These are phyloP conservation scores for Invenusta paracnida DNA, from an alignment of 2,888 invertebrate genomes.

Conservation along the genomic window DNA sequence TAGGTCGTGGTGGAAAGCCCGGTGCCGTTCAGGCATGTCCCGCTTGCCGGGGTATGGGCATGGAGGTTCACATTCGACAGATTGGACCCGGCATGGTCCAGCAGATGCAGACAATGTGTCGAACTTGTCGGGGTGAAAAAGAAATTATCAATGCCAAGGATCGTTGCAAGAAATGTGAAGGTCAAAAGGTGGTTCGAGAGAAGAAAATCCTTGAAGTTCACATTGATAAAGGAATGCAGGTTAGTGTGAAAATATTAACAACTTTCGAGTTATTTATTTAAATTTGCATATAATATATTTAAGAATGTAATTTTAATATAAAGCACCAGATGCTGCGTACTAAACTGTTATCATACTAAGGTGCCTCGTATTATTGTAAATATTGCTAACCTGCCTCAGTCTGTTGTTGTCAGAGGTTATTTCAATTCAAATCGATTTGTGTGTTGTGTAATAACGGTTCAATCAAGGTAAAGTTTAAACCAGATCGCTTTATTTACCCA, in stretches of 20 bases:
- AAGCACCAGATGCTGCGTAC: no score
- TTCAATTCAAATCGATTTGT: no score
- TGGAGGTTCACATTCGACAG: slow-evolving; percentile 70
- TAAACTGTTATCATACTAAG: no score
- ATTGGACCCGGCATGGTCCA: slow-evolving; percentile 76
- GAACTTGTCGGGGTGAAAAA: slow-evolving; percentile 76
- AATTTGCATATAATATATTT: no score
- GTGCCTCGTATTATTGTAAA: no score
- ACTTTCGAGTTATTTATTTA: no score
- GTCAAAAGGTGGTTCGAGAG: slow-evolving; percentile 80
- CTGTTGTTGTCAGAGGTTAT: no score
- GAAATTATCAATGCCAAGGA: slow-evolving; percentile 69
- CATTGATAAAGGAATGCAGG: slow-evolving; percentile 80
- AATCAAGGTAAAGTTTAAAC: no score
- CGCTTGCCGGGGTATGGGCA: slow-evolving; percentile 81
- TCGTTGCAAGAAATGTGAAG: slow-evolving; percentile 85
- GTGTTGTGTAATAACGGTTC: no score
- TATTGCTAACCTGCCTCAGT: no score
- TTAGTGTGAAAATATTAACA: not conserved
- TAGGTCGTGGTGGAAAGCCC: slow-evolving; percentile 83
- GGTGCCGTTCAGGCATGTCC: slow-evolving; percentile 80
- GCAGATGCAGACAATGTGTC: slow-evolving; percentile 81
- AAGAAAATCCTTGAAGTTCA: slow-evolving; percentile 90
- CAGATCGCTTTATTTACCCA: no score
- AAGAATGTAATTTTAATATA: no score